These are phyloP conservation scores for Chloropsis hardwickii DNA, from an alignment of 2,113 vertebrate species.

Conservation along the genomic window DNA sequence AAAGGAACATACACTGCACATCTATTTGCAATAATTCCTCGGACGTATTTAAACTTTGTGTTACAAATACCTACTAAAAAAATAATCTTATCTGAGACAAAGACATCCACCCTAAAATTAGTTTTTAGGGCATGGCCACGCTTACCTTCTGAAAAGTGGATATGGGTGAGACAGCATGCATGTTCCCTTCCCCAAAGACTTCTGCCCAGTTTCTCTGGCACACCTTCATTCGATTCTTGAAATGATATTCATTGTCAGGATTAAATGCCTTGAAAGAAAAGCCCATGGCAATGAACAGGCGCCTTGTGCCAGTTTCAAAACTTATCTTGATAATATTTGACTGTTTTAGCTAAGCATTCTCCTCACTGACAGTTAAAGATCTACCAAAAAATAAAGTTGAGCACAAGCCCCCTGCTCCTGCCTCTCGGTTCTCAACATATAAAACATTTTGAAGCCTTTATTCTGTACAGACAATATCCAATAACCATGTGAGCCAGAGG, in stretches of 20 bases:
- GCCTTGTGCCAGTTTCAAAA: background rate
- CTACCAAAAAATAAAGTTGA: background rate
- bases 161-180: slow-evolving; percentile 90
- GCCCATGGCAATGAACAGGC: background rate
- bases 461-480: background rate
- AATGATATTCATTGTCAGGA: slow-evolving; percentile 98
- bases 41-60: background rate
- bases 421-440: background rate
- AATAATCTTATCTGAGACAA: background rate
- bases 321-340: background rate
- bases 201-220: slow-evolving; percentile 97
- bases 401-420: background rate
- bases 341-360: background rate
- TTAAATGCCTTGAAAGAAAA: slow-evolving; percentile 87
- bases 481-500: background rate
- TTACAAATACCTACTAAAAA: background rate
- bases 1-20: background rate
- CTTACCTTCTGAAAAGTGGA: slow-evolving; percentile 90
- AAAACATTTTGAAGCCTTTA: background rate
- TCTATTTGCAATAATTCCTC: background rate
- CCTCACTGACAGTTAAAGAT: background rate
- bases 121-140: background rate
- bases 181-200: slow-evolving; percentile 93
- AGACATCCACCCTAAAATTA: background rate
- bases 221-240: slow-evolving; percentile 98